Conservation (phyloP, 2,888 invertebrate species). For the Emesis castigata region DNA sequence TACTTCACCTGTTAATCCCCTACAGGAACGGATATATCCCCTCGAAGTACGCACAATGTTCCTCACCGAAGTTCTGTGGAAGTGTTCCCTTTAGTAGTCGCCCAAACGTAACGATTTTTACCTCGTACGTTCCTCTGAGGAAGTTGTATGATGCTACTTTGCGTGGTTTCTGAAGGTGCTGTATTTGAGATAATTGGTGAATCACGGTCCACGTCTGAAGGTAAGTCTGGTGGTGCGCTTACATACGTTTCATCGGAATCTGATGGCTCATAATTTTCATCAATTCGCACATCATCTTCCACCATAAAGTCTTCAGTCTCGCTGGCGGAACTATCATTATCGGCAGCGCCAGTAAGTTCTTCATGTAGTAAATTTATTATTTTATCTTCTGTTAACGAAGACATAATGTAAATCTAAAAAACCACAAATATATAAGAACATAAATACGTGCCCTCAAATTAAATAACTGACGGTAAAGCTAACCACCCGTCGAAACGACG, state of each 20-base stretch:
- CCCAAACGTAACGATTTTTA: constrained; percentile 6
- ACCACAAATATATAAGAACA: neutral
- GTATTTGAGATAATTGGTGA: neutral
- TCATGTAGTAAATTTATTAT: constrained; percentile 4
- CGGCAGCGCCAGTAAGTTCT: neutral
- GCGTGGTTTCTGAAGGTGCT: neutral
- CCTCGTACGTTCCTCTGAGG: constrained; percentile 13
- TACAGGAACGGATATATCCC: neutral
- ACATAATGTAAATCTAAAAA: constrained; percentile 13
- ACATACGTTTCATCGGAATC: constrained; percentile 3
- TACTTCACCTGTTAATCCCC: too few relatives aligned
- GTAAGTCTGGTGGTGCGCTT: neutral
- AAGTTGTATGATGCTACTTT: constrained; percentile 2
- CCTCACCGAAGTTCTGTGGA: neutral
- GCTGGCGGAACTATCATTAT: neutral
- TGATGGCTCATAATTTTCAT: constrained; percentile 18
- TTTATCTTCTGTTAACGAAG: neutral
- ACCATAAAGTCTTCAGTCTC: constrained; percentile 9
- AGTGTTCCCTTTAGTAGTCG: constrained; percentile 11
- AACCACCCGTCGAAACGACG: constrained; percentile 49
- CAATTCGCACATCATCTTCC: constrained; percentile 16
- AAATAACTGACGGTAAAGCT: constrained; percentile 31
- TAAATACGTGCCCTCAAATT: neutral
- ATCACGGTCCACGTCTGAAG: neutral
- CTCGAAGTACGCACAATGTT: constrained; percentile 14